Base-by-base conservation (phyloP, 2,888 invertebrate genomes). In the Brachypalpus laphriformis region DNA sequence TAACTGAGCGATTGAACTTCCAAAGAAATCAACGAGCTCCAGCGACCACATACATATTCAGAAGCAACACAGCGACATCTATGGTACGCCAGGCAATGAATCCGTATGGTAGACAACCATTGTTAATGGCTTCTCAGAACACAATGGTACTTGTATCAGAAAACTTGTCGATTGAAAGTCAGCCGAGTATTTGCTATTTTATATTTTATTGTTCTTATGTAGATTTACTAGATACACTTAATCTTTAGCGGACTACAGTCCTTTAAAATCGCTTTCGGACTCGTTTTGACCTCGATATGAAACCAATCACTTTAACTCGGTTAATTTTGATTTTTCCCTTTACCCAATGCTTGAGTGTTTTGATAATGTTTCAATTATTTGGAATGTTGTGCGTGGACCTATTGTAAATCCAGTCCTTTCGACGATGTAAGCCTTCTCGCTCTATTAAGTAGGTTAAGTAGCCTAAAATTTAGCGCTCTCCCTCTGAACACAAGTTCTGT, bases 311-410 rank as follows among this genome's bases (percentile, higher is more conserved):
- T 22, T 47, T 20, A n/a, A 14, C 28, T 47, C 16, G 34, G 18
- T 51, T 9, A 16, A 4, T 34, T 16, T 61, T 28, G 54, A 16
- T 54, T 40, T 28, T 49, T 65, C 5, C 18, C 18, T 28, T 16
- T 37, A 22, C 20, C n/a, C 47, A 34, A 18, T 4, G 11, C 8
- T 25, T 11, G 16, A 25, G 47, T 28, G 28, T 34, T 40, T 49
- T 9, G 14, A 45, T 18, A 22, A 28, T 59, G 40, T 28, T 25
- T 51, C 49, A 22, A 20, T 74, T 22, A 51, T 65, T 51, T 78
- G 82, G 82, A 83, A 83, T 83, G 82, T 83, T 78, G 68, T 83
- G 72, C 82, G 56, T 63, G 49, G 71, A 78, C 40, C 18, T 20
- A 40, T 42, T 18, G 4, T 16, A 34, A 34, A 31, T 47, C 40